Evolutionary conservation across 2,888 invertebrate species (phyloP), one percentile per base, ranked within the genome.

Genomic region (Sphinx pinastri): DNA sequence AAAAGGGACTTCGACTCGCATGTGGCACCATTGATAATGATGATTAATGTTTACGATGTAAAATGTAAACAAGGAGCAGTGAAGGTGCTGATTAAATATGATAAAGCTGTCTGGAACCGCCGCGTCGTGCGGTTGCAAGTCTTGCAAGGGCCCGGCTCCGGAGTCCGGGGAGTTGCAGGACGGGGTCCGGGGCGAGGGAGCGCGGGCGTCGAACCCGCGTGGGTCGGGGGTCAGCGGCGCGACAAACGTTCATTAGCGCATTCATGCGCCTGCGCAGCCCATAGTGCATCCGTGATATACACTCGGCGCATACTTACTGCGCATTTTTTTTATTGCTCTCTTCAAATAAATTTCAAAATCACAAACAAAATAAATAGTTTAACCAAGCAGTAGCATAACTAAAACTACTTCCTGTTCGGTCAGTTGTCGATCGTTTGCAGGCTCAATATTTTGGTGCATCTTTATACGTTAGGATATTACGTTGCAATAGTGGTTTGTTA

Each of bases 151-250:
- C 74, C 74, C 71, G 69, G 69, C 31, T 25, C 59, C 51, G 71
- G 58, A 67, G 71, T 71, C 75, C 66, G 72, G 77, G 75, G 70
- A 31, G 19, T 59, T 55, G 71, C 63, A 67, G 71, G 73, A 74
- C 63, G 71, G 78, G 74, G 72, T 76, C 70, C 77, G 76, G 83
- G 78, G 81, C 77, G 79, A 73, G 76, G 77, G 70, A 78, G 75
- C 73, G 49, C 88, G 93, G 90, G 77, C 94, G 80, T 88, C 90
- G 93, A 93, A 89, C 93, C 84, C 87, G 90, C 88, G 91, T 90
- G 91, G 93, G 93, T 93, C 94, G 92, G 84, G 92, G 94, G 94
- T 93, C 92, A 93, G 86, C 89, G 84, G 83, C 87, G 90, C 92
- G 90, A 89, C 91, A 63, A 63, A 88, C 81, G 86, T 88, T 90